Evolutionary conservation across 2,113 vertebrate genomes (phyloP).

Genomic region (Periophthalmus modestus): DNA sequence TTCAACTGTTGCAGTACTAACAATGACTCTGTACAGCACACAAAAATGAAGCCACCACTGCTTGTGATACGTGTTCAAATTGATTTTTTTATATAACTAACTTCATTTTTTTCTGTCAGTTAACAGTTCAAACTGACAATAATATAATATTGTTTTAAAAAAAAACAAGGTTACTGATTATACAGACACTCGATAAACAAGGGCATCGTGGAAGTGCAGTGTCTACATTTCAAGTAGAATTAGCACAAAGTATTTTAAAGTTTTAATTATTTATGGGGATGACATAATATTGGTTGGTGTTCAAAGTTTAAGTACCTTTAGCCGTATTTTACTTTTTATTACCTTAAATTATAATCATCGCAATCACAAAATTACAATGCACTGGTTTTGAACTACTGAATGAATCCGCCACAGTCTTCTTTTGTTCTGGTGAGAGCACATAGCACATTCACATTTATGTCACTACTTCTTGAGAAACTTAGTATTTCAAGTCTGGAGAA

Average conservation of each 20-base stretch:
- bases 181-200: background rate
- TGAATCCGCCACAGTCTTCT: background rate
- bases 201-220: too few species aligned
- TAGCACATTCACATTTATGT: background rate
- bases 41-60: background rate
- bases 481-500: background rate
- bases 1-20: background rate
- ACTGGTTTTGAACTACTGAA: background rate
- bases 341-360: background rate
- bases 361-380: background rate
- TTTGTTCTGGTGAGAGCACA: background rate
- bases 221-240: background rate
- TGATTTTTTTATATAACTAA: background rate
- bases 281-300: background rate
- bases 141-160: background rate
- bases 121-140: background rate
- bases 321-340: background rate
- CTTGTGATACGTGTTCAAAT: background rate
- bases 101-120: background rate
- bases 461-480: background rate
- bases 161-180: background rate
- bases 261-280: background rate
- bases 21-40: conserved; percentile 10
- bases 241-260: background rate
- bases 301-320: background rate